These are phyloP conservation scores for Polypedilum pembai DNA, from an alignment of 1,140 invertebrate genomes.

Conservation along the genomic window DNA sequence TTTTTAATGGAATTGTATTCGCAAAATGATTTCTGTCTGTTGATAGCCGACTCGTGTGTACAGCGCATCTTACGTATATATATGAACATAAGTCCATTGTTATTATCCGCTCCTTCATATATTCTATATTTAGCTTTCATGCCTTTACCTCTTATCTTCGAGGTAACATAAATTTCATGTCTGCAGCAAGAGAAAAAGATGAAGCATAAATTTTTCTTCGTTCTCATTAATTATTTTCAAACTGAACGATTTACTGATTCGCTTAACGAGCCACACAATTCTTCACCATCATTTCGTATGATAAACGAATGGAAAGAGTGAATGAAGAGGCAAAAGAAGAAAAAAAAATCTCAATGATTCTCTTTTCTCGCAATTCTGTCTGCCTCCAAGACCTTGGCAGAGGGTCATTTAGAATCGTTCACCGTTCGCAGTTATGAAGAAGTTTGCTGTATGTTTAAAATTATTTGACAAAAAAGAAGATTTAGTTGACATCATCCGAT, in stretches of 20 bases:
- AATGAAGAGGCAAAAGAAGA: neutral
- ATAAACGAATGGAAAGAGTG: neutral
- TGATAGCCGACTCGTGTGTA: too few relatives aligned
- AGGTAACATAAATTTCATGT: neutral
- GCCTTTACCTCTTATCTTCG: neutral
- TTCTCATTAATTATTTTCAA: conserved; percentile 19
- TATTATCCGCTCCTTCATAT: neutral
- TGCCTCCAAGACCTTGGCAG: neutral
- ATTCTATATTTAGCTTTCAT: conserved; percentile 19
- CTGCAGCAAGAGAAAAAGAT: conserved; percentile 12
- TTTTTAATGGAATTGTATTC: too few relatives aligned
- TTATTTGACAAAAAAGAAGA: too few relatives aligned
- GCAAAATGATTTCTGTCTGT: too few relatives aligned
- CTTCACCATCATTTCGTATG: neutral
- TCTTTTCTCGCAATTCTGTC: neutral
- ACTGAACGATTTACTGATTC: neutral
- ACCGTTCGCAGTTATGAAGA: too few relatives aligned
- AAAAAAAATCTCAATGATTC: conserved; percentile 11
- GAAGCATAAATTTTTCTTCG: conserved; percentile 6
- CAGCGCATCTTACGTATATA: too few relatives aligned
- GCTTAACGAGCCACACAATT: neutral
- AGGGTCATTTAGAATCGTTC: conserved; percentile 23
- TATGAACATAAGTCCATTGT: too few relatives aligned
- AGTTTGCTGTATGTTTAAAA: too few relatives aligned
- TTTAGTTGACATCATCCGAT: too few relatives aligned